Percentiles rank a stretch among this genome's conserved stretches.
Evolutionary conservation across 2,113 vertebrate genomes (phyloP).

Genomic region (Prietella phreatophila): DNA sequence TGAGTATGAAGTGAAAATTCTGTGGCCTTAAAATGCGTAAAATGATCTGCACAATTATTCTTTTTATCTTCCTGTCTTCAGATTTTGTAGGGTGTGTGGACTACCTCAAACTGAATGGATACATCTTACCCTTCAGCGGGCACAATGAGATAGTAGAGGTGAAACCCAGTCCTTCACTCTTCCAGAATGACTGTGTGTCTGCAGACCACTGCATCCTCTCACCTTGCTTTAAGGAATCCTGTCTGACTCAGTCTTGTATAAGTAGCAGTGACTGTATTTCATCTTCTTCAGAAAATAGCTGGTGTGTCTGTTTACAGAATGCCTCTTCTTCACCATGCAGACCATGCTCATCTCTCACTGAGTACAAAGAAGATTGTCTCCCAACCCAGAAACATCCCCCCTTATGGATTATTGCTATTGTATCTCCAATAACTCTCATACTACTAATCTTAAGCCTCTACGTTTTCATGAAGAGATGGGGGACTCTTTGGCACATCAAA

Average conservation of each 20-base stretch:
- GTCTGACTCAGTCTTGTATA: constrained; percentile 59
- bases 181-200: constrained; percentile 61
- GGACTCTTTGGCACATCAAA: background rate
- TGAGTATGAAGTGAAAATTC: background rate
- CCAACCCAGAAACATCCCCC: constrained; percentile 31
- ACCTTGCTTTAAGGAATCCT: constrained; percentile 55
- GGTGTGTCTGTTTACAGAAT: constrained; percentile 67
- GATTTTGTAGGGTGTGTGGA: constrained; percentile 73
- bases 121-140: constrained; percentile 62
- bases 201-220: constrained; percentile 58
- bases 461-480: constrained; percentile 45
- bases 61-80: constrained; percentile 37
- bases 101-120: constrained; percentile 62
- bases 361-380: constrained; percentile 51
- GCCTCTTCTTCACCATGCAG: constrained; percentile 59
- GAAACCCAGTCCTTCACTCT: constrained; percentile 57
- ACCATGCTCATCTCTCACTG: constrained; percentile 52
- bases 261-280: constrained; percentile 40
- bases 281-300: constrained; percentile 41
- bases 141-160: constrained; percentile 61
- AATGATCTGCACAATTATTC: background rate
- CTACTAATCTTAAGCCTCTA: constrained; percentile 51
- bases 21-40: background rate
- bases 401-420: constrained; percentile 64
- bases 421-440: constrained; percentile 57